Base-by-base conservation (phyloP, 2,888 invertebrate species). In the Opisthograptis luteolata region DNA sequence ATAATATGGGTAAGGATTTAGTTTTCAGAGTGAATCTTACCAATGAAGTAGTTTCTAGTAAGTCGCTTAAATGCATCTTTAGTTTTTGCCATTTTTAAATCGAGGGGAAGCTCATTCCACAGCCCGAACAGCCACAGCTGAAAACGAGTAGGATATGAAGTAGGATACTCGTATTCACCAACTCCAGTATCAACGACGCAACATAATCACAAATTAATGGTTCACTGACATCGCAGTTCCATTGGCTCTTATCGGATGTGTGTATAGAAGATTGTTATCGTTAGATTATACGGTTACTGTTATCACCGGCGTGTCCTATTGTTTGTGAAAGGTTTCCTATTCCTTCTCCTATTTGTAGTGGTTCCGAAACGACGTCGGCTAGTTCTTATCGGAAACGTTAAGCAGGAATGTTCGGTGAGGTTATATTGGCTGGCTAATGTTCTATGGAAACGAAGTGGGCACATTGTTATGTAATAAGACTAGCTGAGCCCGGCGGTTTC, bases 251-350 rank as follows among this genome's bases (percentile, higher is more conserved):
- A 41, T 41, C 40, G 30, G 9, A 41, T 41, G 31, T 22, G 40
- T 41, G 40, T 31, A 31, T 41, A 41, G 30, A 41, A 41, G 41
- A 41, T 41, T 22, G 31, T 41, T 41, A 41, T 41, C 31, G 31
- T 41, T 24, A 32, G 7, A 32, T 32, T 24, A 15, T 31, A 41
- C 12, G 12, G 32, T 41, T 32, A 41, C 10, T 41, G 41, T 31
- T 41, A 41, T 31, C 6, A 15, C 22, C 6, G 15, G 20, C 13
- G 2, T 15, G 10, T 31, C 20, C 41, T 31, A 41, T 41, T 41
- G 41, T 41, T 41, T 31, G 41, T 24, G 32, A 32, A 32, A 31
- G 32, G 31, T 41, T 35, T 35, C 25, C 37, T 19, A 28, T 28
- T 36, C n/a, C 5, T 19, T 17, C 14, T 32, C 24, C 22, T 32